Percentiles rank a stretch among this genome's conserved stretches.
phyloP scores from a whole-genome alignment of 2,888 invertebrate genomes.

The Dorcus hopei region DNA sequence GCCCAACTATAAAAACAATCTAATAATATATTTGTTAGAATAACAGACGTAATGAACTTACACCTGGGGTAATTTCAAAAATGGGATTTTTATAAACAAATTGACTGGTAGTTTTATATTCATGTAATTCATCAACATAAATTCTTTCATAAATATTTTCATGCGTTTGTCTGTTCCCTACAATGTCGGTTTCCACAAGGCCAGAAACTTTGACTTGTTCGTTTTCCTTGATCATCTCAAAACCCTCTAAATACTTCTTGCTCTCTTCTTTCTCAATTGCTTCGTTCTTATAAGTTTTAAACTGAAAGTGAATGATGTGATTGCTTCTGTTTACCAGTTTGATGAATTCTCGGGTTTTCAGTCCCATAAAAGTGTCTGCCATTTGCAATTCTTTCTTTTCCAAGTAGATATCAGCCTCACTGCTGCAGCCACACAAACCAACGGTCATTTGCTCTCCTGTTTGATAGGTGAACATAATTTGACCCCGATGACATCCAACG shows the following conservation, averaged over 20 bases:
- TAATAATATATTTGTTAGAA: not conserved
- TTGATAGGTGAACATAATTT: constrained; percentile 45
- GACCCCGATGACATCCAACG: constrained; percentile 47
- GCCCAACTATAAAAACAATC: constrained; percentile 50
- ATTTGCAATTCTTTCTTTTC: constrained; percentile 54
- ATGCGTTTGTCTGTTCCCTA: constrained; percentile 39
- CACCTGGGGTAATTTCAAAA: constrained; percentile 46
- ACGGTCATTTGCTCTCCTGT: constrained; percentile 55
- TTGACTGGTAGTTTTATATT: constrained; percentile 34
- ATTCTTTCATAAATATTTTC: constrained; percentile 47
- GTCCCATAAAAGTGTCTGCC: constrained; percentile 57
- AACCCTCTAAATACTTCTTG: constrained; percentile 30
- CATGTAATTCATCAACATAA: constrained; percentile 44
- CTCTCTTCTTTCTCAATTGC: constrained; percentile 43
- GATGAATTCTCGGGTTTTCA: constrained; percentile 44
- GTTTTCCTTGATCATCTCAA: constrained; percentile 33
- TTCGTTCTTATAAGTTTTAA: constrained; percentile 55
- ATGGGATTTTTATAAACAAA: constrained; percentile 40
- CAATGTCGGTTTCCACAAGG: constrained; percentile 36
- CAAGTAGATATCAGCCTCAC: constrained; percentile 52
- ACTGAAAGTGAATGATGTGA: constrained; percentile 51
- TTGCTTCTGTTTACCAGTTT: constrained; percentile 55
- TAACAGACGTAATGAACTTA: not conserved
- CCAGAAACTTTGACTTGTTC: constrained; percentile 34
- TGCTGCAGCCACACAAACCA: constrained; percentile 48